Conservation (phyloP, 2,113 vertebrate genomes). For the Nothoprocta pentlandii region DNA sequence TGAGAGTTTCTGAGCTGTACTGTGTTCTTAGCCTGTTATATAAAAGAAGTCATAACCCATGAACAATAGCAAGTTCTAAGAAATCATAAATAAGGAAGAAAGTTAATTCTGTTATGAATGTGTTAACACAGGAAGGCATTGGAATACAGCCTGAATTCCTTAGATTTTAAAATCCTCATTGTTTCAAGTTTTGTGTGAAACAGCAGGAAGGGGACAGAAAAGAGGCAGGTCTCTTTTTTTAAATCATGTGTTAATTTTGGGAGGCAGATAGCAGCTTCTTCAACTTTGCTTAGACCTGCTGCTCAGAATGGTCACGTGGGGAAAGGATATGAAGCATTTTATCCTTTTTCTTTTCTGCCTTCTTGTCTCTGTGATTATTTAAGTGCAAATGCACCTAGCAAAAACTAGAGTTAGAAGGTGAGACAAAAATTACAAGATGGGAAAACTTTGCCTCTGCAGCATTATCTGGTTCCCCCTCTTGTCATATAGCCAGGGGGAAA, state of each 20-base stretch:
- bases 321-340: background rate
- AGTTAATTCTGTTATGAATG: background rate
- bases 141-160: background rate
- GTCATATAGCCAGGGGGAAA: slow-evolving; percentile 82
- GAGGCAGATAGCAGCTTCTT: background rate
- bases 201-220: background rate
- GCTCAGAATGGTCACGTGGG: background rate
- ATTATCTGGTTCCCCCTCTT: slow-evolving; percentile 76
- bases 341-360: background rate
- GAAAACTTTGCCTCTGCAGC: slow-evolving; percentile 31
- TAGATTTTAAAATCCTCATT: background rate
- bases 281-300: background rate
- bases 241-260: background rate
- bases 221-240: background rate
- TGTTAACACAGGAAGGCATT: background rate
- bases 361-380: background rate
- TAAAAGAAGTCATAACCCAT: slow-evolving; percentile 25
- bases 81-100: background rate
- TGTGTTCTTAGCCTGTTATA: background rate
- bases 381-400: slow-evolving; percentile 15
- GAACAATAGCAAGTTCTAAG: background rate
- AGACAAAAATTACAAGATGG: slow-evolving; percentile 50
- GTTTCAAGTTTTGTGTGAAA: background rate
- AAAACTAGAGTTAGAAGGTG: slow-evolving; percentile 51
- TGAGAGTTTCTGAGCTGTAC: background rate